Evolutionary conservation across 2,797 vertebrate genomes (phyloP).

Genomic region (Iguana delicatissima): DNA sequence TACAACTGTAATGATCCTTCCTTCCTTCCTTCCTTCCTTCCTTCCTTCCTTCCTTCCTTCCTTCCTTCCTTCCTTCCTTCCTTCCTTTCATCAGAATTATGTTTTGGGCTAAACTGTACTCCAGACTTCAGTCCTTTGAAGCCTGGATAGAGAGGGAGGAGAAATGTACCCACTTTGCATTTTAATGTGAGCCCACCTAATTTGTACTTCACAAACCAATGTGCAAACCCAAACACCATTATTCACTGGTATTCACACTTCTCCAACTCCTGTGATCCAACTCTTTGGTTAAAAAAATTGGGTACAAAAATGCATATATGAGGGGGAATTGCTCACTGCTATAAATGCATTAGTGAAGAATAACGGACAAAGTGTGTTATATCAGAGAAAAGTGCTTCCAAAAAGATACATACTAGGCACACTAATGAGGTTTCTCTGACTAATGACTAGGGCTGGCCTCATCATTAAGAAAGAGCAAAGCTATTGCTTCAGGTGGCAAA

Average conservation of each 20-base stretch:
- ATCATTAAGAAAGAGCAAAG: too few relatives aligned
- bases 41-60: too few relatives aligned
- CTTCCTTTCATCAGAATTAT: constrained; percentile 6
- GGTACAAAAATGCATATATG: too few relatives aligned
- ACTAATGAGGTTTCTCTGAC: too few relatives aligned
- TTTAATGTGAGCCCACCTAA: background rate
- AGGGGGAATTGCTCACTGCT: too few relatives aligned
- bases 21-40: too few relatives aligned
- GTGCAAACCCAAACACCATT: background rate
- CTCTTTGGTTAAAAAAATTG: too few relatives aligned
- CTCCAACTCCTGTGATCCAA: too few relatives aligned
- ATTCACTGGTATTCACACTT: background rate
- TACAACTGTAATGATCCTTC: constrained; percentile 15
- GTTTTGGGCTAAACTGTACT: constrained; percentile 1
- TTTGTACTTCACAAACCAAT: background rate
- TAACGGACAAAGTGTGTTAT: background rate
- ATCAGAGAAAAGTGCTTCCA: background rate
- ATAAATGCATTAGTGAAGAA: background rate
- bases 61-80: too few relatives aligned
- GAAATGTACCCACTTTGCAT: background rate
- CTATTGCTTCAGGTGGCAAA: too few relatives aligned
- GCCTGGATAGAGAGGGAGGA: too few relatives aligned
- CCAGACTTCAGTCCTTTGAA: constrained; percentile 1
- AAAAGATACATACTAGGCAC: background rate
- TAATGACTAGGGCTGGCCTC: too few relatives aligned